Conservation (phyloP, 2,888 invertebrate genomes). For the Drosophila quinaria region DNA sequence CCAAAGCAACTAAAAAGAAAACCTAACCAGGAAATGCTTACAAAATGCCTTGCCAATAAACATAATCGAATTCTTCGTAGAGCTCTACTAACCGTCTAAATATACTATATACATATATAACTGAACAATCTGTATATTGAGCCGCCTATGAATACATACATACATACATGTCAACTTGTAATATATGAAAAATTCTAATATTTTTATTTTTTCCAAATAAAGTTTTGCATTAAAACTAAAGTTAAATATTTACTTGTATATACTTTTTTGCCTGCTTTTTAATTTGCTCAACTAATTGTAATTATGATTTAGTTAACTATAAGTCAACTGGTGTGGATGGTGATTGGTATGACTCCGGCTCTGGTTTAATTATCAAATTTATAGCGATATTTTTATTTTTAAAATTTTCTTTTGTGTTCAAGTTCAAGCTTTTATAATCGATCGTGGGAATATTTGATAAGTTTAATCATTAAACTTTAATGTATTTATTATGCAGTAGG, state of each 20-base stretch:
- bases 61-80: slow-evolving; percentile 20
- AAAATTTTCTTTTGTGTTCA: slow-evolving; percentile 12
- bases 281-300: slow-evolving; percentile 46
- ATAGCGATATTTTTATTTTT: slow-evolving; percentile 5
- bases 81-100: slow-evolving; percentile 64
- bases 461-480: slow-evolving; percentile 7
- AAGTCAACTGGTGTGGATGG: slow-evolving; percentile 32
- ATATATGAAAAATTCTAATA: slow-evolving; percentile 54
- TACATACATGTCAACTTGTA: slow-evolving; percentile 41
- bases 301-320: slow-evolving; percentile 27
- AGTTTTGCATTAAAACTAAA: slow-evolving; percentile 67
- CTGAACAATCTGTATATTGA: slow-evolving; percentile 52
- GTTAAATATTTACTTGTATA: slow-evolving; percentile 45
- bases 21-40: slow-evolving; percentile 56
- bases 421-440: slow-evolving; percentile 1
- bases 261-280: slow-evolving; percentile 30
- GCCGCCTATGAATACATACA: slow-evolving; percentile 29
- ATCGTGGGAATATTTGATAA: not conserved
- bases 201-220: slow-evolving; percentile 64
- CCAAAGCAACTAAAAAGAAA: slow-evolving; percentile 57
- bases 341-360: slow-evolving; percentile 46
- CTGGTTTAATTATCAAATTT: slow-evolving; percentile 32
- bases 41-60: slow-evolving; percentile 51
- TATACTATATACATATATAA: slow-evolving; percentile 31
- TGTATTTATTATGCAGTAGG: slow-evolving; percentile 2